Evolutionary conservation across 2,113 vertebrate species (phyloP).

Genomic region (western clawed frog (Xenopus tropicalis)): DNA sequence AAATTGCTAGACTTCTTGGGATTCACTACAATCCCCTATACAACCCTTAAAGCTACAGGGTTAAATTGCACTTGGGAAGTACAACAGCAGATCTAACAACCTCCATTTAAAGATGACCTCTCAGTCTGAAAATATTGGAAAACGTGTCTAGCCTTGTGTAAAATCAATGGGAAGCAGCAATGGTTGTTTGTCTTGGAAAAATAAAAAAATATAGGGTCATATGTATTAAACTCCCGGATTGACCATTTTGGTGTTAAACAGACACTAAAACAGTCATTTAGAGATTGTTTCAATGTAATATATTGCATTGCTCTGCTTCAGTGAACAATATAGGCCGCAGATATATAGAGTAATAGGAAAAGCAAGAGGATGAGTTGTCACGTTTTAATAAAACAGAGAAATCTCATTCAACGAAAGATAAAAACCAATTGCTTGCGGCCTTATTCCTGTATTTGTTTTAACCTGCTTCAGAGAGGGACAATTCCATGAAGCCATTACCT

Average conservation of each 20-base stretch:
- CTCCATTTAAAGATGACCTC: slow-evolving; percentile 36
- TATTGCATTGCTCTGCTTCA: slow-evolving; percentile 33
- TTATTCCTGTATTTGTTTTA: background rate
- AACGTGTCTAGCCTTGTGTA: slow-evolving; percentile 38
- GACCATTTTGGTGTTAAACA: slow-evolving; percentile 40
- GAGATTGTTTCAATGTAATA: slow-evolving; percentile 29
- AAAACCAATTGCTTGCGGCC: background rate
- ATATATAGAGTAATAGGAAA: slow-evolving; percentile 15
- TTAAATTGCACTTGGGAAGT: slow-evolving; percentile 27
- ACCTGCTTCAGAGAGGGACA: background rate
- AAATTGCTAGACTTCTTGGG: no score
- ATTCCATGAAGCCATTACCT: background rate
- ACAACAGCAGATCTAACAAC: slow-evolving; percentile 31
- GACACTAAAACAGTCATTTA: slow-evolving; percentile 39
- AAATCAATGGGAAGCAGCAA: slow-evolving; percentile 43
- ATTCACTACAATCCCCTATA: background rate
- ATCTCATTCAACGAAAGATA: background rate
- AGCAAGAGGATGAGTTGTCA: slow-evolving; percentile 3
- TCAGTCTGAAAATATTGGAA: slow-evolving; percentile 39
- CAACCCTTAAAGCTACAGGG: slow-evolving; percentile 6
- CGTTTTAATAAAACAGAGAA: background rate
- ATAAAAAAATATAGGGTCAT: slow-evolving; percentile 39
- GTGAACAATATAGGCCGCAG: slow-evolving; percentile 24
- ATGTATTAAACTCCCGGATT: slow-evolving; percentile 32
- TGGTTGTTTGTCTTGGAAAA: slow-evolving; percentile 41